Evolutionary conservation across 1,140 invertebrate genomes (phyloP).

Genomic region (Paracyclopina nana): DNA sequence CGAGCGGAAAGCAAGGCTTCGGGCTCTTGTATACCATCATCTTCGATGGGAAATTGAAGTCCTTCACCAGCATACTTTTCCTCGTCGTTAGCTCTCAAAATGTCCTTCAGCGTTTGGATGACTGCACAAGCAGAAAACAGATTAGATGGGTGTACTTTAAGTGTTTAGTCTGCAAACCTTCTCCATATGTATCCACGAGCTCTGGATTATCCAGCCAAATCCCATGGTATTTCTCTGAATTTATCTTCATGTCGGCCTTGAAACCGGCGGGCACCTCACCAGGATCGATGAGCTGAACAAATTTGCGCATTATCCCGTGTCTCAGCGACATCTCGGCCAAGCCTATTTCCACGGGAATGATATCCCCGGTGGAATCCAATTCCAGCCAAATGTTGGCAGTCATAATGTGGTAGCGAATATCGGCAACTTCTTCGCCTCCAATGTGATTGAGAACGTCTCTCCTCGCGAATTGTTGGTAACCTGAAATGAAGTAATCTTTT

Average conservation of each 20-base stretch:
- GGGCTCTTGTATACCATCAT: no score
- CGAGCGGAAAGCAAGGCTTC: no score
- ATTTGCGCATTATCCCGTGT: background rate
- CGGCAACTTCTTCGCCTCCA: background rate
- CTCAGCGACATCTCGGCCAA: background rate
- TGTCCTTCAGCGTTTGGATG: no score
- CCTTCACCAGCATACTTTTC: no score
- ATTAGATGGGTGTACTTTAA: no score
- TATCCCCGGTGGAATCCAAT: background rate
- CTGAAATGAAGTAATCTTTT: background rate
- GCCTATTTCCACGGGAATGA: background rate
- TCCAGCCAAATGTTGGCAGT: background rate
- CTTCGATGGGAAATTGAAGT: no score
- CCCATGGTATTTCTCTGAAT: background rate
- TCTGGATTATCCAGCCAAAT: slow-evolving; percentile 1
- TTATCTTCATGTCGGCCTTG: background rate
- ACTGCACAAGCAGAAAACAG: no score
- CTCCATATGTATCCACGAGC: background rate
- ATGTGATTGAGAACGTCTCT: background rate
- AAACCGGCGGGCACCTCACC: background rate
- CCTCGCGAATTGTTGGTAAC: background rate
- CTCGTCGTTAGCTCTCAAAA: no score
- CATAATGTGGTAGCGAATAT: background rate
- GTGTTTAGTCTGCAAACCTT: background rate
- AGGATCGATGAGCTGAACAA: background rate